Evolutionary conservation across 2,888 invertebrate genomes (phyloP).

Genomic region (Dynastes tityus): DNA sequence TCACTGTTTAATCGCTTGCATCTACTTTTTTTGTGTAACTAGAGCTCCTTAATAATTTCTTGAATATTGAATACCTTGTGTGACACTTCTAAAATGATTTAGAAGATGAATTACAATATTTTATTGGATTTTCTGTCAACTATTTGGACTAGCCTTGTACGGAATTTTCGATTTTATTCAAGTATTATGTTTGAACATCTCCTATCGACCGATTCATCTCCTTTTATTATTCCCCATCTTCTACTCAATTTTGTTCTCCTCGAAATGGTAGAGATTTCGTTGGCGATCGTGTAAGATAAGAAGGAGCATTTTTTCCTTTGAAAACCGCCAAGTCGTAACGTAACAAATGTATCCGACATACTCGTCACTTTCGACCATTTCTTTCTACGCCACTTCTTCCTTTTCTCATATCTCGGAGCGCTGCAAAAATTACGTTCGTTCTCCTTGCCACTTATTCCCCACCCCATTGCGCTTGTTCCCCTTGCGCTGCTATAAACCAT

Average conservation of each 20-base stretch:
- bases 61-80: no score
- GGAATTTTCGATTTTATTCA: no score
- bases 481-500: neutral
- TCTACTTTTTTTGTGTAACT: no score
- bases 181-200: neutral
- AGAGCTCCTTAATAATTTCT: no score
- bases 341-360: constrained; percentile 36
- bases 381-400: neutral
- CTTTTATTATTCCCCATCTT: neutral
- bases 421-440: constrained; percentile 12
- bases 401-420: constrained; percentile 12
- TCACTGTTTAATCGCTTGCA: no score
- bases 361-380: constrained; percentile 27
- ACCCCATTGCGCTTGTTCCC: neutral
- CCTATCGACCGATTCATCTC: neutral
- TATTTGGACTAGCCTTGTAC: no score
- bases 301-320: neutral
- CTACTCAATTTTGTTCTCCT: neutral
- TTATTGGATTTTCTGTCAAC: no score
- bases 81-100: no score
- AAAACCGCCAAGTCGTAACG: constrained; percentile 30
- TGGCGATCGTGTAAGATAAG: constrained; percentile 20
- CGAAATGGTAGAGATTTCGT: neutral
- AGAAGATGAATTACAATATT: no score
- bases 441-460: neutral